These are phyloP conservation scores for Heliconius eleuchia DNA, from an alignment of 1,140 invertebrate genomes.

Conservation along the genomic window DNA sequence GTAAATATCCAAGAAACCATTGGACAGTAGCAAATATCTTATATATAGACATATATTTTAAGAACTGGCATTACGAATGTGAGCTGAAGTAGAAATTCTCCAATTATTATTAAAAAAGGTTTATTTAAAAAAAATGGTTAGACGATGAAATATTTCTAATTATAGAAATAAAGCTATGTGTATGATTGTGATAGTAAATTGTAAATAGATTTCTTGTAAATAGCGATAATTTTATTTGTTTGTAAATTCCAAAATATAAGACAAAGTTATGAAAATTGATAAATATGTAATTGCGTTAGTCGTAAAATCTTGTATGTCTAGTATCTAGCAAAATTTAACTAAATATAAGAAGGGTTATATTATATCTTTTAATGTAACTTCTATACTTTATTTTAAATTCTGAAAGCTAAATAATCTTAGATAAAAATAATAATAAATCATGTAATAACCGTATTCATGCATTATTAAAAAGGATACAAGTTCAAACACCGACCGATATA, in stretches of 20 bases:
- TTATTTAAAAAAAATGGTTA: background rate
- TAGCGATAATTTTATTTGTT: background rate
- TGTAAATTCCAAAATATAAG: background rate
- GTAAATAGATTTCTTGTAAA: background rate
- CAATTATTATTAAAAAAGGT: background rate
- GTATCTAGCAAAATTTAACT: too few relatives aligned
- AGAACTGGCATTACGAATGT: background rate
- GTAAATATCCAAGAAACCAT: background rate
- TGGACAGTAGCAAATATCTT: background rate
- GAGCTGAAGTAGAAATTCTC: background rate
- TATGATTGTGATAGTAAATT: constrained; percentile 12
- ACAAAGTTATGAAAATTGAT: background rate
- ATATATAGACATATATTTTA: background rate
- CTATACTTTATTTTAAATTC: background rate
- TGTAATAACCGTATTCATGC: too few relatives aligned
- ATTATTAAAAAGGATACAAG: background rate
- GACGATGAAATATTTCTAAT: background rate
- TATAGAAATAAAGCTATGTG: background rate
- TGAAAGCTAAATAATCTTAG: background rate
- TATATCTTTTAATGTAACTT: background rate
- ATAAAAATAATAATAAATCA: too few relatives aligned
- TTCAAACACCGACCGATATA: background rate
- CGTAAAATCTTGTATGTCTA: background rate
- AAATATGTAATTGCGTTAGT: background rate
- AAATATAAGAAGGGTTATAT: too few relatives aligned